Evolutionary conservation across 2,797 vertebrate genomes (phyloP).

Genomic region (Dermochelys coriacea): DNA sequence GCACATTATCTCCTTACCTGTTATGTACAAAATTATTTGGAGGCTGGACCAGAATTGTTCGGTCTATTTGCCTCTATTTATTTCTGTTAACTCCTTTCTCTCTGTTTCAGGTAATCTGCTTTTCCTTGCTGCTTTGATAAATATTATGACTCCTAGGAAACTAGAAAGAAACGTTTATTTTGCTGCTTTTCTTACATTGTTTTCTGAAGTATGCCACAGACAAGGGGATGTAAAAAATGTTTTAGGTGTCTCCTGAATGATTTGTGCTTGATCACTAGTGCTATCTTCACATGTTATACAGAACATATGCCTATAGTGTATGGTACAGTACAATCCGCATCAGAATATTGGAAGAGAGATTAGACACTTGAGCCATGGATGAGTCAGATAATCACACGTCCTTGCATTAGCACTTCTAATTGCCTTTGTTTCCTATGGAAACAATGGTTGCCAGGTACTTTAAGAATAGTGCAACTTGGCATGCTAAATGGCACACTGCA

Average conservation of each 20-base stretch:
- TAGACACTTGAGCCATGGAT: constrained; percentile 41
- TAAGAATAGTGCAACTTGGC: neutral
- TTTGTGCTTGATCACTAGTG: constrained; percentile 63
- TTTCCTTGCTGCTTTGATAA: constrained; percentile 76
- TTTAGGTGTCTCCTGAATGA: constrained; percentile 67
- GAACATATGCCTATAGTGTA: constrained; percentile 30
- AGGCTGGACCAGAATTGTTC: constrained; percentile 57
- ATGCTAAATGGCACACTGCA: neutral
- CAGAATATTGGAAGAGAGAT: neutral
- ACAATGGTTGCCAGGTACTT: constrained; percentile 32
- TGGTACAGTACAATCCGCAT: constrained; percentile 46
- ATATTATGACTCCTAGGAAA: constrained; percentile 77
- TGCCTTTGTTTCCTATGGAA: constrained; percentile 62
- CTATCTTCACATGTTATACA: constrained; percentile 56
- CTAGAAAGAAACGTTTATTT: constrained; percentile 69
- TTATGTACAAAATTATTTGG: constrained; percentile 81
- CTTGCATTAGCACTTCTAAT: constrained; percentile 30
- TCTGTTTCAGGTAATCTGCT: constrained; percentile 81
- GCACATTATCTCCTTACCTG: constrained; percentile 84
- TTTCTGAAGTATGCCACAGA: constrained; percentile 76
- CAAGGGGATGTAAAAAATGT: constrained; percentile 66
- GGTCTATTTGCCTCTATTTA: constrained; percentile 57
- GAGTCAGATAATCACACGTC: constrained; percentile 28
- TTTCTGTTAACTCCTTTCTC: constrained; percentile 75
- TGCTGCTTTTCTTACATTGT: constrained; percentile 70